phyloP scores from a whole-genome alignment of 1,140 invertebrate species.

The Brachionus manjavacas region DNA sequence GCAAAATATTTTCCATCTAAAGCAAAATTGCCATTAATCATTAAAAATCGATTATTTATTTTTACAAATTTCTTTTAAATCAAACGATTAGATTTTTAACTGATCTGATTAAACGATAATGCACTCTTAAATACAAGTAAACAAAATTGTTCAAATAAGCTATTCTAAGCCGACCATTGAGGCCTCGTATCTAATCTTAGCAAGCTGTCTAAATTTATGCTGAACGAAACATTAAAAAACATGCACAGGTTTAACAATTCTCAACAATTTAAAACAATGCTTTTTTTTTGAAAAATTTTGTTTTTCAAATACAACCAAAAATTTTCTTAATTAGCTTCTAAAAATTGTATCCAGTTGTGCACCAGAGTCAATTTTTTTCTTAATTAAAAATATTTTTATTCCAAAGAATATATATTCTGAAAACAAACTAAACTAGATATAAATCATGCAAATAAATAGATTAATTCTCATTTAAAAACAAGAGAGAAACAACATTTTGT shows the following conservation, averaged over 20 bases:
- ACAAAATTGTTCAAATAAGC: neutral
- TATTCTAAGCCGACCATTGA: neutral
- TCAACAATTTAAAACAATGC: neutral
- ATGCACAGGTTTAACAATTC: neutral
- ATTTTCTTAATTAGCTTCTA: neutral
- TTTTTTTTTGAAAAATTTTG: neutral
- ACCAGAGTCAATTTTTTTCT: neutral
- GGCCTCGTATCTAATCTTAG: neutral
- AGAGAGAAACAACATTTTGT: slow-evolving; percentile 1
- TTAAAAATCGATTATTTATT: neutral
- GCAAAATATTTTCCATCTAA: neutral
- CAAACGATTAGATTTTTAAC: neutral
- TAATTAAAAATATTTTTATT: neutral
- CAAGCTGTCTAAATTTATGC: neutral
- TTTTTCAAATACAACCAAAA: neutral
- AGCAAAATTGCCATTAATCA: neutral
- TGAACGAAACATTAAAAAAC: neutral
- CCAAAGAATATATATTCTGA: neutral
- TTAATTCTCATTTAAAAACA: slow-evolving; percentile 3
- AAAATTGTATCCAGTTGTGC: neutral
- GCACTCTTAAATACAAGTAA: neutral
- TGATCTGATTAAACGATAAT: neutral
- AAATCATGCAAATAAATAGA: slow-evolving; percentile 24
- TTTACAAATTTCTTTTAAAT: neutral
- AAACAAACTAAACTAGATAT: neutral